Evolutionary conservation across 64 coral and sea anemone species (phyloP).

Genomic region (Orbicella faveolata): DNA sequence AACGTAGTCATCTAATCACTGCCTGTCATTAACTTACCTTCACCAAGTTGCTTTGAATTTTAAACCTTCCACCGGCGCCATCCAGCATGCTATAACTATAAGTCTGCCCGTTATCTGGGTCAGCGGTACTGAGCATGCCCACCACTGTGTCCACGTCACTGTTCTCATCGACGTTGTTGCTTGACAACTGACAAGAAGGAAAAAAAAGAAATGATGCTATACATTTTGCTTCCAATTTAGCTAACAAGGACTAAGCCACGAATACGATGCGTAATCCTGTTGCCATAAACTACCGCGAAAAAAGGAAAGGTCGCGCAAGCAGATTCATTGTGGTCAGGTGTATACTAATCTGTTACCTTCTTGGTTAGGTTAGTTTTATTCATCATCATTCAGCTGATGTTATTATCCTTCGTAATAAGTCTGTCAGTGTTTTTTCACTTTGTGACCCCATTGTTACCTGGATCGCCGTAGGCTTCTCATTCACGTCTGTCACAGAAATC

Average conservation of each 20-base stretch:
- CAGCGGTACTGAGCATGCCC: slow-evolving; percentile 72
- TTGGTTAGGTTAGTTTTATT: too few relatives aligned
- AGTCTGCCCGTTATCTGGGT: slow-evolving; percentile 79
- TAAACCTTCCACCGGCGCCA: slow-evolving; percentile 79
- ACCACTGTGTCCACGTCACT: slow-evolving; percentile 64
- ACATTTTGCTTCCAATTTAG: background rate
- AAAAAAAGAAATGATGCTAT: background rate
- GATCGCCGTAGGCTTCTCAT: slow-evolving; percentile 80
- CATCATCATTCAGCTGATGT: too few relatives aligned
- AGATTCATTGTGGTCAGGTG: too few relatives aligned
- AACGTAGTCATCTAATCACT: background rate
- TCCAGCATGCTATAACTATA: slow-evolving; percentile 82
- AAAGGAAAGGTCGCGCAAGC: too few relatives aligned
- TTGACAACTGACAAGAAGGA: slow-evolving; percentile 68
- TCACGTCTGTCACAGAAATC: slow-evolving; percentile 73
- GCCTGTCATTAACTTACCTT: slow-evolving; percentile 50
- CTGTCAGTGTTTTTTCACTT: too few relatives aligned
- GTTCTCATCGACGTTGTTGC: slow-evolving; percentile 69
- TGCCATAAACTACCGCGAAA: too few relatives aligned
- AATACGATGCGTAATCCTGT: too few relatives aligned
- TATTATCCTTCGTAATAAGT: too few relatives aligned
- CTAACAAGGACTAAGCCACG: too few relatives aligned
- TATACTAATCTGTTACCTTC: too few relatives aligned
- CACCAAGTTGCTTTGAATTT: slow-evolving; percentile 52
- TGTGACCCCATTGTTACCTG: slow-evolving; percentile 31